Evolutionary conservation across 2,797 vertebrate genomes (phyloP), one percentile per base, ranked within the genome.

Genomic region (Sebastes variabilis): DNA sequence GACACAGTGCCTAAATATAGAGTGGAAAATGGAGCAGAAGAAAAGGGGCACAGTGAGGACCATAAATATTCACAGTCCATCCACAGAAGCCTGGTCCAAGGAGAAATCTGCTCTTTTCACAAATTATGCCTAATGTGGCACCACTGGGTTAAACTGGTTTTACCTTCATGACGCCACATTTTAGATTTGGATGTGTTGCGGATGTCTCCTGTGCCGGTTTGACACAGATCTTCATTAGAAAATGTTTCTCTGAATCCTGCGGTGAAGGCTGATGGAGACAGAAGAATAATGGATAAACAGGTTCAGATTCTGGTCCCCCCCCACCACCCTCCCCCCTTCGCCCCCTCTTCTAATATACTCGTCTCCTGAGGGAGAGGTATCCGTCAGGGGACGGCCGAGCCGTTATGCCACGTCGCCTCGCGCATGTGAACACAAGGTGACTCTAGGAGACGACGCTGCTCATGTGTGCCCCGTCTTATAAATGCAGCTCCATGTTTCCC

Each of bases 21-120:
- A 92, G 77, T 70, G 58, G 90, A 89, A 94, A 94, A 92, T 94
- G 82, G 93, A 95, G 92, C 93, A 94, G 89, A 88, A 88, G 89
- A 91, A 92, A 49, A 86, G 82, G 87, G 81, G 83, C 87, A 88
- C 82, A 88, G 83, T 66, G 77, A 88, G 81, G 80, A 83, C 79
- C 91, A 94, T 94, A 88, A 94, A 94, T 95, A 95, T 94, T 93
- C 91, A 93, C 88, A 86, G 92, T 88, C 88, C 90, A 91, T 86
- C 89, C 58, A 90, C 73, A 83, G 74, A 79, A 84, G 72, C 52
- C 16, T 13, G 69, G 67, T 92, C 77, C 70, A 66, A 83, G 49
- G 76, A 89, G 80, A 85, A 82, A 84, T 83, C 67, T 49, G 52
- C 56, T 79, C 42, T 64, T 77, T 81, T 73, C 66, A 71, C 83